phyloP scores from a whole-genome alignment of 2,113 vertebrate genomes.

The Pagrus major region DNA sequence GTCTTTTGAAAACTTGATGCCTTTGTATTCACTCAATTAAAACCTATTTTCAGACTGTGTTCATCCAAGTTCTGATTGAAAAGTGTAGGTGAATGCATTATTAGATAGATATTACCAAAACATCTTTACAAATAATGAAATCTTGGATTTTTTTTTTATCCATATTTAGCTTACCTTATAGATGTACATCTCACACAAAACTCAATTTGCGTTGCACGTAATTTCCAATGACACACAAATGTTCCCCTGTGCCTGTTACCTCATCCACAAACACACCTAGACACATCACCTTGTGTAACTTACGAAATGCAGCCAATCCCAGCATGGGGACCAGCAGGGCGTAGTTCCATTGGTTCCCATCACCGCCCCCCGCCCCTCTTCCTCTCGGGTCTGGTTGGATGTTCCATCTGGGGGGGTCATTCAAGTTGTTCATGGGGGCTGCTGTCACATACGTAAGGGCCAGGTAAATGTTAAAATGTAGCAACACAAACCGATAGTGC shows the following conservation, averaged over 20 bases:
- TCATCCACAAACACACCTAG: not conserved
- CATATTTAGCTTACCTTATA: too few relatives aligned
- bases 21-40: not conserved
- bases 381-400: conserved; percentile 88
- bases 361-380: conserved; percentile 86
- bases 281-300: conserved; percentile 75
- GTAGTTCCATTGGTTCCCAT: conserved; percentile 95
- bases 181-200: too few relatives aligned
- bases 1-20: not conserved
- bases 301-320: conserved; percentile 96
- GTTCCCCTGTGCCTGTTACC: not conserved
- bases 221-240: not conserved
- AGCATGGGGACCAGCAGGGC: conserved; percentile 95
- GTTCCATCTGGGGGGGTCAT: conserved; percentile 95
- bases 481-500: not conserved
- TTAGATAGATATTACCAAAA: not conserved
- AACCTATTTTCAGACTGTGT: not conserved
- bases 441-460: too few relatives aligned
- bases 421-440: conserved; percentile 94
- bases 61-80: not conserved
- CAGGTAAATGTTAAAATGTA: not conserved
- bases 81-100: not conserved
- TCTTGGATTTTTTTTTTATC: not conserved
- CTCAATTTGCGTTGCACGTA: too few relatives aligned
- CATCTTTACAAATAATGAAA: not conserved